A percentile compares a stretch with the other conserved stretches of the same genome.
These are phyloP conservation scores for Xenops minutus DNA, from an alignment of 2,797 vertebrate genomes.

Conservation along the genomic window DNA sequence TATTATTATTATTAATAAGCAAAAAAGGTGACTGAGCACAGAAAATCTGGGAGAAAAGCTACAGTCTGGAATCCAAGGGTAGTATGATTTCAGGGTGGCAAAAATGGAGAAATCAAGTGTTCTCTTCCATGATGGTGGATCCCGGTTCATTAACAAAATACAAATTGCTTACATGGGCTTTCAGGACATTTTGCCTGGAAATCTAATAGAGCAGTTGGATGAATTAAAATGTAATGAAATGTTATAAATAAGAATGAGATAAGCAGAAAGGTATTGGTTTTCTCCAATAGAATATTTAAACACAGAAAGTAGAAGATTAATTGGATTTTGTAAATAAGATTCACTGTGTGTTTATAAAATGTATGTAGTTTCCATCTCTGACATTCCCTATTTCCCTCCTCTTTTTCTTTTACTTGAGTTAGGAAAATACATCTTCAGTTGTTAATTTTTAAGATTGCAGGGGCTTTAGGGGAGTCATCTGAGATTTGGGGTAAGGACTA, in stretches of 20 bases:
- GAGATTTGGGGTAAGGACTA: not conserved
- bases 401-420: not conserved
- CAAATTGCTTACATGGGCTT: not conserved
- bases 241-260: slow-evolving; percentile 5
- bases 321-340: not conserved
- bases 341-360: not conserved
- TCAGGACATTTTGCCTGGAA: not conserved
- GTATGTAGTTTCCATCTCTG: not conserved
- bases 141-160: not conserved
- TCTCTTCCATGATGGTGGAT: not conserved
- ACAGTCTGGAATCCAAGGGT: not conserved
- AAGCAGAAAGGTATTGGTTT: not conserved
- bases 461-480: not conserved
- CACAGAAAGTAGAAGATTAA: not conserved
- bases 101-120: not conserved
- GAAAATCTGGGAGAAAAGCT: not conserved
- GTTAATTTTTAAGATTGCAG: not conserved
- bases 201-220: not conserved
- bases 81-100: not conserved
- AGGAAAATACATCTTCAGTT: not conserved
- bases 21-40: not conserved
- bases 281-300: not conserved
- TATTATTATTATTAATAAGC: not conserved
- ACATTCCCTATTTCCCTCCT: not conserved
- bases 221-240: slow-evolving; percentile 7